Evolutionary conservation across 2,797 vertebrate species (phyloP).

Genomic region (Lagorchestes hirsutus): DNA sequence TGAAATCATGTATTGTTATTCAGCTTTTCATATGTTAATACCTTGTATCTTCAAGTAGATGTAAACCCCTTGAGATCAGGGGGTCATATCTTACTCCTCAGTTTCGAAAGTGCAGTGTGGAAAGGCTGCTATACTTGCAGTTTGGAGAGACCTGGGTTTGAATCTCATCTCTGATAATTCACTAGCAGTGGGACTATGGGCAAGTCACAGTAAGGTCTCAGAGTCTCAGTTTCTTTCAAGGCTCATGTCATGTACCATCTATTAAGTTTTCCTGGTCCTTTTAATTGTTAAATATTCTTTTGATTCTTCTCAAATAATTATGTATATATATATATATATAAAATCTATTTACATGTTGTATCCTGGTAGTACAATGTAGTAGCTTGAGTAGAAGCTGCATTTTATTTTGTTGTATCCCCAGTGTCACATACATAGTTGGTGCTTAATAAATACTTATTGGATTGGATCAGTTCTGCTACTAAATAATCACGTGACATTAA

Average conservation of each 20-base stretch:
- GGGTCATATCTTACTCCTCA: not conserved
- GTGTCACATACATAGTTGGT: not conserved
- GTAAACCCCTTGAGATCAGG: not conserved
- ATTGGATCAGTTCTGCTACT: not conserved
- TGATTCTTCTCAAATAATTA: not conserved
- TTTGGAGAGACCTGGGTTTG: not conserved
- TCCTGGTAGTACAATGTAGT: too few relatives aligned
- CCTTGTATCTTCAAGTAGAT: not conserved
- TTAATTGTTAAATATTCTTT: not conserved
- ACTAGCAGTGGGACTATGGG: not conserved
- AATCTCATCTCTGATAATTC: not conserved
- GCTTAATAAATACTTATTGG: not conserved
- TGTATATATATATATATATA: too few relatives aligned
- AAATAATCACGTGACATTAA: not conserved
- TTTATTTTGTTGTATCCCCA: not conserved
- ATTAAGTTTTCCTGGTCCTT: not conserved
- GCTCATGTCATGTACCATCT: not conserved
- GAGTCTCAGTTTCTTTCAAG: not conserved
- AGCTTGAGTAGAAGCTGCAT: not conserved
- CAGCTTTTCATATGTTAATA: not conserved
- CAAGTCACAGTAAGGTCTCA: not conserved
- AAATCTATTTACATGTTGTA: not conserved
- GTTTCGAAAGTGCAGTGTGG: not conserved
- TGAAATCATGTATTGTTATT: not conserved
- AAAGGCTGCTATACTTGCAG: not conserved